phyloP scores from a whole-genome alignment of 2,797 vertebrate genomes.

The Carcharodon carcharias region DNA sequence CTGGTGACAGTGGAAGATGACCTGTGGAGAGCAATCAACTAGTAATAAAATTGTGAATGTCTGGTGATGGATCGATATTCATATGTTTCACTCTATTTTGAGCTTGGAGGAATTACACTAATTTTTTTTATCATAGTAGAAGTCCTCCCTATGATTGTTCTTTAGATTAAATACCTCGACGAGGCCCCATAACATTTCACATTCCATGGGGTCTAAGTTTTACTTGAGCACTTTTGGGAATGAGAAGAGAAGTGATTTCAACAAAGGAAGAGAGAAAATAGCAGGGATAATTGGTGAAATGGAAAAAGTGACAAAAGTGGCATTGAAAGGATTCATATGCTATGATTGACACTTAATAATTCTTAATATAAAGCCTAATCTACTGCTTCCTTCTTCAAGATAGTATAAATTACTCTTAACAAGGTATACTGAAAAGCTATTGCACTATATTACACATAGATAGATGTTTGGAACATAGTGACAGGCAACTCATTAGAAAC shows the following conservation, averaged over 20 bases:
- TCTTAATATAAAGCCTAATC: not conserved
- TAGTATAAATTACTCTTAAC: not conserved
- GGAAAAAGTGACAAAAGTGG: not conserved
- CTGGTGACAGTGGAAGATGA: not conserved
- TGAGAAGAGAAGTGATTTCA: not conserved
- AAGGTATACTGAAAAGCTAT: not conserved
- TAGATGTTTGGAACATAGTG: not conserved
- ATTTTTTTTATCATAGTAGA: not conserved
- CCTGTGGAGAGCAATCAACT: not conserved
- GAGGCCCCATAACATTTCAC: not conserved
- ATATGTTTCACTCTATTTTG: not conserved
- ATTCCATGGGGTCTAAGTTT: not conserved
- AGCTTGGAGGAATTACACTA: not conserved
- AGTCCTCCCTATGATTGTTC: not conserved
- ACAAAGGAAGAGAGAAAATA: not conserved
- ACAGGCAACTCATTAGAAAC: not conserved
- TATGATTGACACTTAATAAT: not conserved
- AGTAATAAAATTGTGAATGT: not conserved
- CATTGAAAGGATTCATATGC: not conserved
- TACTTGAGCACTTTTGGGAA: not conserved
- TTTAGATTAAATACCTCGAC: not conserved
- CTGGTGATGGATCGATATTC: not conserved
- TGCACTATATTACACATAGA: not conserved
- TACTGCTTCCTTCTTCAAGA: not conserved
- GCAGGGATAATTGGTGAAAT: not conserved